These are phyloP conservation scores for Patella caerulea DNA, from an alignment of 2,888 invertebrate species.

Conservation along the genomic window DNA sequence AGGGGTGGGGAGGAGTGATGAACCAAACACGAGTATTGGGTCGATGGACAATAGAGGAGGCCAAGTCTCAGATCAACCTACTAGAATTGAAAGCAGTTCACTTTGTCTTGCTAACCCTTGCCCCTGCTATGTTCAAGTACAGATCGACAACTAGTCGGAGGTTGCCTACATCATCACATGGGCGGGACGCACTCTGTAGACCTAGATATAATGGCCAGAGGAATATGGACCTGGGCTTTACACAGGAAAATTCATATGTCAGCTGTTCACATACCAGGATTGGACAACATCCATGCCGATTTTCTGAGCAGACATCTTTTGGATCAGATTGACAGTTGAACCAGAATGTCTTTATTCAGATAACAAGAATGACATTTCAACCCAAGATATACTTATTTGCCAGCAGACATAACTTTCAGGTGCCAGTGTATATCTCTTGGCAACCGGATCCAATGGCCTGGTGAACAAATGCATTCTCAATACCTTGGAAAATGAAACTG, in stretches of 20 bases:
- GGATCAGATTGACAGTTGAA: background rate
- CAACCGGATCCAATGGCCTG: too few species aligned
- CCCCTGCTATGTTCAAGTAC: too few species aligned
- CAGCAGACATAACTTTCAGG: too few species aligned
- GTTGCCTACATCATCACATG: constrained; percentile 23
- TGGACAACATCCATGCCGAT: background rate
- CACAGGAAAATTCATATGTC: constrained; percentile 6
- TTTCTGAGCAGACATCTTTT: background rate
- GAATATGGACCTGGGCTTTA: constrained; percentile 19
- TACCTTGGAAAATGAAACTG: too few species aligned
- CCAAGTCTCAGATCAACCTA: too few species aligned
- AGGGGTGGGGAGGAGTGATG: too few species aligned
- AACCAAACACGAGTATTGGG: too few species aligned
- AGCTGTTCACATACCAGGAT: background rate
- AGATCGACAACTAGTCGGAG: constrained; percentile 27
- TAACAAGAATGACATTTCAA: background rate
- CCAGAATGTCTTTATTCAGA: background rate
- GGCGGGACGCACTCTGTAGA: background rate
- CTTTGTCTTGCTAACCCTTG: too few species aligned
- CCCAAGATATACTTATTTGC: background rate
- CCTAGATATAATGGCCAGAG: constrained; percentile 8
- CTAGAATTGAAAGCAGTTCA: too few species aligned
- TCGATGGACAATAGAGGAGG: too few species aligned
- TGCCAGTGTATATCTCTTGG: too few species aligned
- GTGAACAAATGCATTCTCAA: too few species aligned